Conservation (phyloP, 2,113 vertebrate species). For the Formicarius rufipectus region DNA sequence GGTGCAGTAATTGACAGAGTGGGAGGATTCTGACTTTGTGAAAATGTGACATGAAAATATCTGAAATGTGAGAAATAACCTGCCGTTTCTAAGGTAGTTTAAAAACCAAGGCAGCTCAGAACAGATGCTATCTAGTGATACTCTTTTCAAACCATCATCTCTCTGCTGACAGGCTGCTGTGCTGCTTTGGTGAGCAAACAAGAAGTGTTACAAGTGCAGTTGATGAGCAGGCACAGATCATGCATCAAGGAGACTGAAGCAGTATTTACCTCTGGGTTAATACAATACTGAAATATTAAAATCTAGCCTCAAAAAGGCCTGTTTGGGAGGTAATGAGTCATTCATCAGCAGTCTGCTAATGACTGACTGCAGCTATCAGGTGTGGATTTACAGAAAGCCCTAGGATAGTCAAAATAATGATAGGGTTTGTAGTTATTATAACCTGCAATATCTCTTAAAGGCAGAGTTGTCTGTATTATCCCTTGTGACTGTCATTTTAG, state of each 20-base stretch:
- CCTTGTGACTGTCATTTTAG: not conserved
- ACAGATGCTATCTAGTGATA: slow-evolving; percentile 24
- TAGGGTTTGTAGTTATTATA: not conserved
- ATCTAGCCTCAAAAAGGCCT: not conserved
- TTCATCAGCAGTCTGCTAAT: not conserved
- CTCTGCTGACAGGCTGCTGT: slow-evolving; percentile 25
- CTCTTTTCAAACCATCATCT: slow-evolving; percentile 48
- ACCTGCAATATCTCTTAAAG: not conserved
- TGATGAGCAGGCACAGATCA: slow-evolving; percentile 31
- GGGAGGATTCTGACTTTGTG: not conserved
- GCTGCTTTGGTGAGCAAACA: slow-evolving; percentile 58
- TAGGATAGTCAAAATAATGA: not conserved
- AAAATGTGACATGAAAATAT: not conserved
- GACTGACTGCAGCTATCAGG: not conserved
- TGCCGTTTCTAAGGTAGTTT: slow-evolving; percentile 15
- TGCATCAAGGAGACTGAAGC: not conserved
- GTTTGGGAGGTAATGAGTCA: slow-evolving; percentile 27
- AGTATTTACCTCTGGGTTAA: slow-evolving; percentile 1
- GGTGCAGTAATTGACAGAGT: not conserved
- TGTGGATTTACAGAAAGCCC: not conserved
- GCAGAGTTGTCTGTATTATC: not conserved
- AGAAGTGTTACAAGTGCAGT: slow-evolving; percentile 9
- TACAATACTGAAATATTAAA: slow-evolving; percentile 9
- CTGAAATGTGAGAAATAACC: slow-evolving; percentile 39
- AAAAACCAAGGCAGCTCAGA: not conserved